phyloP scores from a whole-genome alignment of 37 sponge, comb jelly and placozoan species.

The Theonella swinhoei region DNA sequence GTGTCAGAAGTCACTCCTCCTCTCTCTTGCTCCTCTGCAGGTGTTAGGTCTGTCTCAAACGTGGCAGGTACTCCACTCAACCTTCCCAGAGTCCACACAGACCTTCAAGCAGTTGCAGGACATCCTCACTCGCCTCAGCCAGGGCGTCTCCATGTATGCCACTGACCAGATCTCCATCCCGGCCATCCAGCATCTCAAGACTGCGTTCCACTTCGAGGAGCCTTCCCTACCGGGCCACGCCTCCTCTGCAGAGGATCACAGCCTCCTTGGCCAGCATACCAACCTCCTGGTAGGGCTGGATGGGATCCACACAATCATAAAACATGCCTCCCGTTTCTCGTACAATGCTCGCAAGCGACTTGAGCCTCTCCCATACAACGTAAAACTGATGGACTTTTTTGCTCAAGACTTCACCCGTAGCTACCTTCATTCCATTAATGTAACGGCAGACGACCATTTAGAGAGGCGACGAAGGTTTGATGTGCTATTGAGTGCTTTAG shows the following conservation, averaged over 20 bases:
- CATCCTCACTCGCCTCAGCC: conserved; percentile 31
- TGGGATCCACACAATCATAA: conserved; percentile 34
- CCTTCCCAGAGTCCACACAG: conserved; percentile 17
- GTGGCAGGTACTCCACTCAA: conserved; percentile 46
- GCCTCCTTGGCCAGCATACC: conserved; percentile 43
- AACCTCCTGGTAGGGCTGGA: conserved; percentile 27
- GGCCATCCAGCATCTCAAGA: conserved; percentile 67
- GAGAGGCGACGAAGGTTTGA: conserved; percentile 62
- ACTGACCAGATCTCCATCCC: conserved; percentile 60
- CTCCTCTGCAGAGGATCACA: conserved; percentile 3
- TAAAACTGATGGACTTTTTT: conserved; percentile 68
- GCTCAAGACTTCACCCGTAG: conserved; percentile 51
- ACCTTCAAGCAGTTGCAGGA: conserved; percentile 48
- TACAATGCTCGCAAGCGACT: conserved; percentile 60
- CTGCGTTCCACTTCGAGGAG: conserved; percentile 46
- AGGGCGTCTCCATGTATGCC: conserved; percentile 42
- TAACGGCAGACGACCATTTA: conserved; percentile 31
- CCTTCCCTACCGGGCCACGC: conserved; percentile 2
- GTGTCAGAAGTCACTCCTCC: neutral
- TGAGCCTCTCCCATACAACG: conserved; percentile 22
- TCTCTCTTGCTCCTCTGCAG: conserved; percentile 12
- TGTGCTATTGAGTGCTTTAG: conserved; percentile 54
- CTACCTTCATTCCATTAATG: conserved; percentile 55
- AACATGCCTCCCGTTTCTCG: conserved; percentile 35
- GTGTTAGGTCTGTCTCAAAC: conserved; percentile 41